Conservation (phyloP, 2,797 vertebrate genomes). For the Simalia tracyae region DNA sequence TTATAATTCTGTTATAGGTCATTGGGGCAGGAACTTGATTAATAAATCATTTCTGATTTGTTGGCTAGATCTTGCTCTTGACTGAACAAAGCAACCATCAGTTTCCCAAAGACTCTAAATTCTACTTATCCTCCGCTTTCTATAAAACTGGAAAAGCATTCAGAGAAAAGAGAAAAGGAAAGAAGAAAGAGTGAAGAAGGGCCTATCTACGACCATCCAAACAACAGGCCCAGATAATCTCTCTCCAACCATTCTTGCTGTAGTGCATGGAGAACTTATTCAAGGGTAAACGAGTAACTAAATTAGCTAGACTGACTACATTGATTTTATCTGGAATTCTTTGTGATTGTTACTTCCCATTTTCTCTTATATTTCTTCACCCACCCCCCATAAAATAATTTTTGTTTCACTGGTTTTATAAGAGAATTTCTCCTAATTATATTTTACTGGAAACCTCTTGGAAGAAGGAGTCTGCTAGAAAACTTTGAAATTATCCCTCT, state of each 20-base stretch:
- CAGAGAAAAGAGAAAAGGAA: not conserved
- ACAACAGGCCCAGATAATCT: not conserved
- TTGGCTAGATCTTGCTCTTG: not conserved
- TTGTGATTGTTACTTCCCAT: not conserved
- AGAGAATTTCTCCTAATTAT: constrained; percentile 36
- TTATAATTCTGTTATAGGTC: not conserved
- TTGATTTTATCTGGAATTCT: not conserved
- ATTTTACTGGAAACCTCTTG: constrained; percentile 18
- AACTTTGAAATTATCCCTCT: not conserved
- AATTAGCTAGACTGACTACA: not conserved
- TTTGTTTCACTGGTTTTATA: constrained; percentile 35
- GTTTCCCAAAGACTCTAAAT: not conserved
- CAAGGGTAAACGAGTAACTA: not conserved
- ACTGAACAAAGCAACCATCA: not conserved
- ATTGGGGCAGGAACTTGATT: not conserved
- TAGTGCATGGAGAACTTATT: not conserved
- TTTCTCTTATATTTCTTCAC: not conserved
- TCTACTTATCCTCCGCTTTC: not conserved
- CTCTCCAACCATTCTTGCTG: not conserved
- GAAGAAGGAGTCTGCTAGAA: not conserved
- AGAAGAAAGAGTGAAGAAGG: not conserved
- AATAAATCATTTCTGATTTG: not conserved
- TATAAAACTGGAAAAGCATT: not conserved
- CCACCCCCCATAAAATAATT: not conserved
- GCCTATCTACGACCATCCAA: not conserved